Evolutionary conservation across 2,113 vertebrate species (phyloP), one percentile per base, ranked within the genome.

Genomic region (Vulpes lagopus): DNA sequence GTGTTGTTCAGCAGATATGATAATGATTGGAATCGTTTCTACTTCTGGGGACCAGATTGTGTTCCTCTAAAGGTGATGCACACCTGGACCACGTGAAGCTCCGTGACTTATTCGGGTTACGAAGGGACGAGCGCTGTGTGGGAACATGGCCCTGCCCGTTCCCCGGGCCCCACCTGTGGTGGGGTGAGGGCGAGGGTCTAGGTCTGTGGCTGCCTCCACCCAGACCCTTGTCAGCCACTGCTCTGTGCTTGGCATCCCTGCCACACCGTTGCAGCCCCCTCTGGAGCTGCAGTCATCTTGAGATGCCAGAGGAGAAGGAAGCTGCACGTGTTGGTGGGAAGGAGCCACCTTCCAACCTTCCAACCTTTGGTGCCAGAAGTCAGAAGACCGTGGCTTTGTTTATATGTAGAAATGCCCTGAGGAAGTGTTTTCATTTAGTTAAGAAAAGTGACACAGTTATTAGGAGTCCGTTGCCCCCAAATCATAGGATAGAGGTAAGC

Each of bases 291-390:
- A 0, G 38, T 9, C 38, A 83, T 35, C 96, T 94, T 3, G 91
- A 93, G 97, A 91, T 82, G 96, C 94, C 96, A 8, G 65, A 19
- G 96, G 95, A 92, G 96, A 76, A 96, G 94, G 94, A 81, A 96
- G 88, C 60, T 93, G 71, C 93, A 89, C 95, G 73, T n/a, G 65
- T 65, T 43, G 94, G 51, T 30, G 64, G 88, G 62, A 74, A 74
- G 27, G 57, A 32, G 17, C 57, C 0, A 19, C 67, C 67, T 71
- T 35, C n/a, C 17, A 32, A 64, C 43, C 43, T 43, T 43, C 43
- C 43, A 43, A 11, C 67, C 67, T 69, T 35, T 32, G 8, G 38
- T 30, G 30, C n/a, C 16, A 10, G 69, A 65, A 1, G 1, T n/a
- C 16, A 15, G 69, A 20, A 65, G 59, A 23, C 81, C 23, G 81